A percentile compares a stretch with the other conserved stretches of the same genome.
phyloP scores from a whole-genome alignment of 2,113 vertebrate genomes.

The Vulpes vulpes region DNA sequence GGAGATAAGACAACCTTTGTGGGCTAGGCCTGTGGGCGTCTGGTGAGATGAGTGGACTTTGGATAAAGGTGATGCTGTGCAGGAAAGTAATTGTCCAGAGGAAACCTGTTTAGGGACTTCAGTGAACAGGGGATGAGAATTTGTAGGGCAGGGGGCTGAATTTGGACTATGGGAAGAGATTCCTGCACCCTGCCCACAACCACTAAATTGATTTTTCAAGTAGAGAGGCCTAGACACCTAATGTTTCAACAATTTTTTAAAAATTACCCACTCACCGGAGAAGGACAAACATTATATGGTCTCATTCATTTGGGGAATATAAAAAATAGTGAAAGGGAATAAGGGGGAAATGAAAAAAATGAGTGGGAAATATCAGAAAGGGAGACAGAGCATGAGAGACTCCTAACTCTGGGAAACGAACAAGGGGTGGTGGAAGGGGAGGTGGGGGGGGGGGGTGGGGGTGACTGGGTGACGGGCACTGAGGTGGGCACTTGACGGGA shows the following conservation, averaged over 20 bases:
- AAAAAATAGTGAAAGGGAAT: too few species aligned
- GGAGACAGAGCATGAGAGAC: too few species aligned
- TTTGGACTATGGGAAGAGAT: neutral
- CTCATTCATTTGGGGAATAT: too few species aligned
- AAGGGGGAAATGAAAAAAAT: too few species aligned
- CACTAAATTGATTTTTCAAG: neutral
- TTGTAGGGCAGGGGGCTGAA: accelerated
- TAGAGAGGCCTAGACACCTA: neutral
- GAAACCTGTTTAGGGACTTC: neutral
- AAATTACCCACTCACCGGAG: neutral
- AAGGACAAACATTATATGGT: too few species aligned
- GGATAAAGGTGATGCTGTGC: neutral
- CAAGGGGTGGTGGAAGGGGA: too few species aligned
- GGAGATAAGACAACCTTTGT: neutral
- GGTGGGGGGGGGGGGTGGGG: too few species aligned
- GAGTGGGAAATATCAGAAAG: too few species aligned
- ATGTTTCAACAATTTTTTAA: neutral
- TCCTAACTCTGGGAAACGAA: too few species aligned
- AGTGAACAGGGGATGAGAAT: too few species aligned
- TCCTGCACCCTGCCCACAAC: neutral
- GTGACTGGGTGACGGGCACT: too few species aligned
- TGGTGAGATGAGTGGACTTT: neutral
- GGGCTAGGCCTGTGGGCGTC: neutral
- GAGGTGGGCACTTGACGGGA: too few species aligned
- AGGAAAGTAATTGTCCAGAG: neutral